These are phyloP conservation scores for Donacobius atricapilla DNA, from an alignment of 2,113 vertebrate genomes.

Conservation along the genomic window DNA sequence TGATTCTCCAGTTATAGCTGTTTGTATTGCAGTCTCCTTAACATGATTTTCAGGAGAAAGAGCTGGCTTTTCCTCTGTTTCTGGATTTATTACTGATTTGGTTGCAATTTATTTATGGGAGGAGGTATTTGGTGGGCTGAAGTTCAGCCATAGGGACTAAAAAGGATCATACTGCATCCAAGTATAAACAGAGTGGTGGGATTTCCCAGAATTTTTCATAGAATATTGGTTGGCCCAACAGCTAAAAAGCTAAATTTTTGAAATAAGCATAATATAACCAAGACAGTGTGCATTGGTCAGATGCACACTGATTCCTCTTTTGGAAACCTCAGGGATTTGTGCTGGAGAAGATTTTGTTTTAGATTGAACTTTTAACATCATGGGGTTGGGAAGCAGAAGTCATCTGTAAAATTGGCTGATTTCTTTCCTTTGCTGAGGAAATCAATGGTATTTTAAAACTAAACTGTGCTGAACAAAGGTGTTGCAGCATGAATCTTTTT, in stretches of 20 bases:
- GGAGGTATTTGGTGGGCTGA: background rate
- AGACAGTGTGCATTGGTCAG: background rate
- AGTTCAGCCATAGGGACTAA: background rate
- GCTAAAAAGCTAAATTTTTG: background rate
- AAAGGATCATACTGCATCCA: background rate
- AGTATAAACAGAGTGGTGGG: background rate
- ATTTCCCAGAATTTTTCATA: background rate
- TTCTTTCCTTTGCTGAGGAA: background rate
- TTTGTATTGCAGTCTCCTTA: background rate
- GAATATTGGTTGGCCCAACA: background rate
- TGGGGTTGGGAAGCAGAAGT: background rate
- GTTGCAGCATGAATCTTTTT: background rate
- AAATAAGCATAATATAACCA: background rate
- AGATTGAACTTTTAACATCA: background rate
- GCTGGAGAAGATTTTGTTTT: conserved; percentile 22
- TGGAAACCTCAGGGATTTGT: background rate
- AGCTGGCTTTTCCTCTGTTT: background rate
- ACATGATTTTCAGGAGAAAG: background rate
- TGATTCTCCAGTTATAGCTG: background rate
- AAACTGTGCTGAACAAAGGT: conserved; percentile 13
- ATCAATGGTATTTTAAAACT: conserved; percentile 57
- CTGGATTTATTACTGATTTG: background rate
- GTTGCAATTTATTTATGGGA: background rate
- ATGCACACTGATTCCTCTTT: background rate
- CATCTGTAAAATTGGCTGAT: conserved; percentile 7